Percentiles rank a stretch among this genome's conserved stretches.
Conservation (phyloP, 1,140 invertebrate species). For the Eulimnadia texana region DNA sequence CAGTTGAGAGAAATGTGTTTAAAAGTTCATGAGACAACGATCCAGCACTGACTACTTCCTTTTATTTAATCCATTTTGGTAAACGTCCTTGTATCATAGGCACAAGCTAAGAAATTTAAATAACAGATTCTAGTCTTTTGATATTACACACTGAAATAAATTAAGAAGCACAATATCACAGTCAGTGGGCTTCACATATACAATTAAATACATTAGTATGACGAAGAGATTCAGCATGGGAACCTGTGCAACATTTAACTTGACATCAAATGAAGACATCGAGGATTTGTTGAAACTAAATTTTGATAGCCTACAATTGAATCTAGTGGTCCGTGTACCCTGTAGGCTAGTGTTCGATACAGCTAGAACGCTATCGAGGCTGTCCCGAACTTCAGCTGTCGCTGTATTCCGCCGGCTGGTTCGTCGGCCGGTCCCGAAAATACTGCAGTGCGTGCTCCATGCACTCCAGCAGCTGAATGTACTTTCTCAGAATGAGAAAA, state of each 20-base stretch:
- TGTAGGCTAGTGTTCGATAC: too few species aligned
- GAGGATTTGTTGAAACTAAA: too few species aligned
- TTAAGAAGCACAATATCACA: neutral
- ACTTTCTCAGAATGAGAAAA: constrained; percentile 49
- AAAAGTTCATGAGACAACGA: too few species aligned
- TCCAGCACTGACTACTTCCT: too few species aligned
- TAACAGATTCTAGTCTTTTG: neutral
- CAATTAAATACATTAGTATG: neutral
- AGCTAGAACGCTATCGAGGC: too few species aligned
- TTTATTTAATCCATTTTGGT: too few species aligned
- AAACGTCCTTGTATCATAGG: too few species aligned
- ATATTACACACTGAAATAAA: neutral
- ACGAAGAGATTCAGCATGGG: neutral
- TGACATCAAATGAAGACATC: neutral
- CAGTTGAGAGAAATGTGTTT: too few species aligned
- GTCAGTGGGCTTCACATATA: neutral
- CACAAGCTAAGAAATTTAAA: neutral
- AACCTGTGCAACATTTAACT: neutral
- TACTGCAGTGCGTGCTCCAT: constrained; percentile 38
- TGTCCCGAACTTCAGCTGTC: neutral
- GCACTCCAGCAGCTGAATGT: constrained; percentile 45
- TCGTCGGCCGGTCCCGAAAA: constrained; percentile 20
- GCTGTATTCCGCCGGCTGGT: neutral
- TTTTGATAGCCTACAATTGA: too few species aligned
- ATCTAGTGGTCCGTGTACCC: too few species aligned